phyloP scores from a whole-genome alignment of 2,797 vertebrate genomes.

The Phaenicophaeus curvirostris region DNA sequence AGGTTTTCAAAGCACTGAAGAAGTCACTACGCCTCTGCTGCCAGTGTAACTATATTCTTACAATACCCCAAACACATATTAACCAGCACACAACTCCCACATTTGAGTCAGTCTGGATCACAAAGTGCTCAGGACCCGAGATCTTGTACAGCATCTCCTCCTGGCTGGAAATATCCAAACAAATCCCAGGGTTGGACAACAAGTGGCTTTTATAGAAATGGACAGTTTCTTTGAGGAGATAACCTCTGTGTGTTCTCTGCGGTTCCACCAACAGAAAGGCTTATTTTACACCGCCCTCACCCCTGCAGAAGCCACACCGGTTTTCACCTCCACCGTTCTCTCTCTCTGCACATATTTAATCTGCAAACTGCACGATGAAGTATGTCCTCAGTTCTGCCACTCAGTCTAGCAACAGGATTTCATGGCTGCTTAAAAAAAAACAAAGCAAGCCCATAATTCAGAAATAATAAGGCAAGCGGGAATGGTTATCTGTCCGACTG shows the following conservation, averaged over 20 bases:
- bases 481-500: background rate
- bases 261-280: background rate
- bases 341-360: background rate
- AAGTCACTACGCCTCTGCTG: background rate
- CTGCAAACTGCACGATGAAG: background rate
- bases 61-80: rapidly evolving
- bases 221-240: background rate
- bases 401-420: background rate
- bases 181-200: background rate
- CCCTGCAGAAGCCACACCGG: background rate
- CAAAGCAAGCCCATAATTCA: background rate
- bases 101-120: rapidly evolving
- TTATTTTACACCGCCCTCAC: background rate
- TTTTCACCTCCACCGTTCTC: background rate
- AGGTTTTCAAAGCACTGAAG: background rate
- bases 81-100: rapidly evolving
- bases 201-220: background rate
- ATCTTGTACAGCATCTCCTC: background rate
- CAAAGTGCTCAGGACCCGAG: background rate
- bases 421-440: background rate
- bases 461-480: background rate
- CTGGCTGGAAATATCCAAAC: background rate
- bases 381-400: background rate
- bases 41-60: background rate
- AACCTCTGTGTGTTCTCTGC: background rate